Conservation (phyloP, 2,113 vertebrate species). For the Tonatia bakeri region DNA sequence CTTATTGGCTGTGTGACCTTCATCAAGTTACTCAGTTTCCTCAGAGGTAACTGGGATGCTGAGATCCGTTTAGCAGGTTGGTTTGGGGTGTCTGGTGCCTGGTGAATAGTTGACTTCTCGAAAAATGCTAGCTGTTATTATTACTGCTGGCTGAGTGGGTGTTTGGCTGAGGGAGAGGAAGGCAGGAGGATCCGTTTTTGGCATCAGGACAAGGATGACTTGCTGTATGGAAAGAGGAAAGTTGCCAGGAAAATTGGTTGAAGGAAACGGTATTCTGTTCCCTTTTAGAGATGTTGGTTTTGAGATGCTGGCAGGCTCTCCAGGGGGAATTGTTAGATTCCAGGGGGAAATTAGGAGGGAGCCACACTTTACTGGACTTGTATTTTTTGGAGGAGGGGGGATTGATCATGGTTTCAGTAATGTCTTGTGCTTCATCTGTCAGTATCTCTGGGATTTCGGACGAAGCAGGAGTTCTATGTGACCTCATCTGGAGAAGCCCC, state of each 20-base stretch:
- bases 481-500: constrained; percentile 30
- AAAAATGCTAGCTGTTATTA: not conserved
- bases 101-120: not conserved
- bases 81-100: not conserved
- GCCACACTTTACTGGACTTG: constrained; percentile 29
- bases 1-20: not conserved
- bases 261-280: not conserved
- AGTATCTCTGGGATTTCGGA: constrained; percentile 41
- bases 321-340: not conserved
- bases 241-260: not conserved
- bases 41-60: not conserved
- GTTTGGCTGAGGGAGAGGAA: not conserved
- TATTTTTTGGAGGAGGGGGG: not conserved
- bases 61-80: not conserved
- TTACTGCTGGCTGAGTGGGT: not conserved
- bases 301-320: not conserved
- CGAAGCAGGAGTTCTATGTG: constrained; percentile 16
- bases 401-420: constrained; percentile 58
- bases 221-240: not conserved
- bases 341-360: constrained; percentile 5
- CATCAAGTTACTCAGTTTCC: not conserved
- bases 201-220: not conserved
- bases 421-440: constrained; percentile 46
- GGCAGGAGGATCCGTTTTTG: not conserved
- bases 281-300: not conserved